Evolutionary conservation across 1,140 invertebrate genomes (phyloP), one percentile per base, ranked within the genome.

Genomic region (Anastrepha ludens): DNA sequence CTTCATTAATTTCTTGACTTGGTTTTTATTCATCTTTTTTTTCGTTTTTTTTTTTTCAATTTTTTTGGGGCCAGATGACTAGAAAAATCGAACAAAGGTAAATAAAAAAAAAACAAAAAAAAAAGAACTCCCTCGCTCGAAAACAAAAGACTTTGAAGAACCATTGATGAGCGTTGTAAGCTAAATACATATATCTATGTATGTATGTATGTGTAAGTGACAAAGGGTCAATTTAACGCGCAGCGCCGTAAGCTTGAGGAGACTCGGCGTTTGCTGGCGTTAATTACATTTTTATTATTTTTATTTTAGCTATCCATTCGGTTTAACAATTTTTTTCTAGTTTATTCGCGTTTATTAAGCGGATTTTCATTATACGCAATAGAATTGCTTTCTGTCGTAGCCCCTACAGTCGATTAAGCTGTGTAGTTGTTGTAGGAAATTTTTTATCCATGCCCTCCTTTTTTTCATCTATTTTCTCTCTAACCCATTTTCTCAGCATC

Each of bases 241-340:
- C 29, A 29, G 20, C 17, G 67, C 41, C 67, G 2, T 39, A 44
- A 74, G 39, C 13, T 9, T 2, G 29, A 67, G 65, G 39, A 39
- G 29, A 1, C 60, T 62, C 60, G 4, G 60, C 7, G 5, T 39
- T 39, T 85, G 55, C 59, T 29, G 81, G 50, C 81, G 8, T 85
- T 85, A 85, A 85, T 85, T 85, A 85, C 81, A 85, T 41, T 85
- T 85, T 85, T 85, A 85, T 85, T 59, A 85, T 58, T 85, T 85
- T 85, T 41, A 41, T 59, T 59, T 85, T 50, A 59, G 15, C 59
- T 5, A 39, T 70, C 67, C 13, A 70, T 70, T 70, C 15, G 44
- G 41, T 44, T 13, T 15, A 70, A 13, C 39, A 55, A 55, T 55
- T 11, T 55, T 11, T 55, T 29, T 29, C 29, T 55, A 11, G 50